A percentile compares a stretch with the other conserved stretches of the same genome.
Evolutionary conservation across 2,888 invertebrate species (phyloP).

Genomic region (Lasioglossum zephyrum): DNA sequence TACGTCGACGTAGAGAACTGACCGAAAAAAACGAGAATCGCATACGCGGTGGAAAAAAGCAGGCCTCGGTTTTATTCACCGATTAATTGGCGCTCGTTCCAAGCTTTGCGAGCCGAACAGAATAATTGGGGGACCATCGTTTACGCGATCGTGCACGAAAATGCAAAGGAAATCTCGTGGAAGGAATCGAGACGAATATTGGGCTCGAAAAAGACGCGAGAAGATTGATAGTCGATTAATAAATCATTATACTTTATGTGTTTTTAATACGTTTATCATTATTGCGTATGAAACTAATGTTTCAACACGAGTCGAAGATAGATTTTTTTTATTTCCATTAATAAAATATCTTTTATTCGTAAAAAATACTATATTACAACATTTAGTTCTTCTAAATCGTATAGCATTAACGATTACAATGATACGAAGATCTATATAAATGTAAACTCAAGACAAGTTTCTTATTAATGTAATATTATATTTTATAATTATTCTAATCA

Average conservation of each 20-base stretch:
- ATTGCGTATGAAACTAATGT: too few species aligned
- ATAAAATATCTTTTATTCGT: too few species aligned
- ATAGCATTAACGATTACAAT: too few species aligned
- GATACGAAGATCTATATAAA: too few species aligned
- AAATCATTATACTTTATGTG: not conserved
- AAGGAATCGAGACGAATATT: not conserved
- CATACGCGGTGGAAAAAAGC: not conserved
- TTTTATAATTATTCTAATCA: too few species aligned
- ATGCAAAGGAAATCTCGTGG: not conserved
- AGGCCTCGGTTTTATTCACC: conserved; percentile 25
- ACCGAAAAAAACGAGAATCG: not conserved
- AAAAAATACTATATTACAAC: too few species aligned
- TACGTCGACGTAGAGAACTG: conserved; percentile 12
- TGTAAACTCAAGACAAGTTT: too few species aligned
- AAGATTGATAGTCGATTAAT: not conserved
- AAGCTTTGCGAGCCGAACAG: not conserved
- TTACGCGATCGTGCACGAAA: not conserved
- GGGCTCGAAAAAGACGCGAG: not conserved
- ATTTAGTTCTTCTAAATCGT: too few species aligned
- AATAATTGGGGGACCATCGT: conserved; percentile 23
- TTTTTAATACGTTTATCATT: too few species aligned
- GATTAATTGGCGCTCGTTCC: conserved; percentile 43
- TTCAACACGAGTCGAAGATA: too few species aligned
- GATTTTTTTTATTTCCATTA: too few species aligned
- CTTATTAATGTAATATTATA: too few species aligned